Base-by-base conservation (phyloP, 1,140 invertebrate genomes). In the Forficula auricularia region DNA sequence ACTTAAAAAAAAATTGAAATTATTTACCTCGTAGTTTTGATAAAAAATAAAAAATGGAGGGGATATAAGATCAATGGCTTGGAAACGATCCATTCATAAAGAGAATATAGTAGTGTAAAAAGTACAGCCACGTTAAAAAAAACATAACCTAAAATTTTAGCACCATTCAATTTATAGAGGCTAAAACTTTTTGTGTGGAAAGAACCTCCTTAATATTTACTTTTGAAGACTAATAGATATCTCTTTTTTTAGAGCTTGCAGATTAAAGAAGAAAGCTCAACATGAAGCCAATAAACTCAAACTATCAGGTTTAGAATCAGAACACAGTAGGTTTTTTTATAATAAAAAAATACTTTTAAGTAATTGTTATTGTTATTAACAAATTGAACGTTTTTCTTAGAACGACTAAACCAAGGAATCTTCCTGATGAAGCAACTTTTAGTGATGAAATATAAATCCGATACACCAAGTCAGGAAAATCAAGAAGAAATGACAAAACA, bases 281-380 rank as follows among this genome's bases (percentile, higher is more conserved):
- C 87, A 92, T 58, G 87, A 91, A 62, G 87, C 87, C 2, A 91
- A 92, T 55, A 92, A 92, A 64, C 76, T 98, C 27, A 97, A 97
- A 67, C 65, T 96, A 2, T 82, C 77, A 61, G 92, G 91, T 19
- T 65, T 98, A 38, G 86, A 95, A 66, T 71, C 76, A 56, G 92
- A 98, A 66, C 91, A 96, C 58, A 83, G 87, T 91, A 70, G 76
- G 78, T 75, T 20, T 39, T 32, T 47, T 9, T 41, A 49, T 34
- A 43, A 50, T 49, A 35, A 19, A 27, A 4, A 3, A 10, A 3
- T 30, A 2, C n/a, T 40, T 3, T 27, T 10, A n/a, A 6, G 7
- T 16, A 27, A 10, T 30, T 2, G 1, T 1, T 16, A 2, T 18
- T 12, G 9, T 18, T 39, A 16, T 19, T 16, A 39, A 39, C 14